Percentiles rank a stretch among this genome's conserved stretches.
phyloP scores from a whole-genome alignment of 2,888 invertebrate species.

The Synergus laeviventris region DNA sequence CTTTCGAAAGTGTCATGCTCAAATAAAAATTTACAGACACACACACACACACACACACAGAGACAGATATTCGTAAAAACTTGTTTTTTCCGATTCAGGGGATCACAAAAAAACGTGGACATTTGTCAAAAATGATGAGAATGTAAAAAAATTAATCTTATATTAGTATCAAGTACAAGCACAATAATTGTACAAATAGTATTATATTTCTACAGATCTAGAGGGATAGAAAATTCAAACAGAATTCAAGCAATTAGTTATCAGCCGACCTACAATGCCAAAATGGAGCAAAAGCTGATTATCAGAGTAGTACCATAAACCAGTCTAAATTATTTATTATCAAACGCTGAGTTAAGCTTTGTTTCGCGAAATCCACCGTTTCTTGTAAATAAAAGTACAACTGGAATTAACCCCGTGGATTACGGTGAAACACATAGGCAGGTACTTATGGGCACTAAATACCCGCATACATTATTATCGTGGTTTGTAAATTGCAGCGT shows the following conservation, averaged over 20 bases:
- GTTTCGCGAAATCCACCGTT: neutral
- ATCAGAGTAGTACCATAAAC: neutral
- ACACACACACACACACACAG: too few species aligned
- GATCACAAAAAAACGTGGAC: too few species aligned
- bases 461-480: neutral
- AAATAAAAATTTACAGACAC: too few species aligned
- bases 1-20: too few species aligned
- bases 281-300: neutral
- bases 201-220: neutral
- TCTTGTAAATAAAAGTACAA: neutral
- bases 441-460: neutral
- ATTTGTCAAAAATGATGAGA: too few species aligned
- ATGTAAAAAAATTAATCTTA: too few species aligned
- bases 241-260: neutral
- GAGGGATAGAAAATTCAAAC: neutral
- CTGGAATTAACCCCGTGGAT: neutral
- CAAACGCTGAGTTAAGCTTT: neutral
- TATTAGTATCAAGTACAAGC: neutral
- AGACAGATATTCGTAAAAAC: too few species aligned
- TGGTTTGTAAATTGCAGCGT: neutral
- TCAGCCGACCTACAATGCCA: neutral
- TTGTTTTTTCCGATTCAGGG: too few species aligned
- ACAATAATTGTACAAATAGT: neutral
- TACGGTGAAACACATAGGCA: neutral
- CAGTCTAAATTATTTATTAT: neutral